Base-by-base conservation (phyloP, 2,888 invertebrate species). In the Belgica antarctica region DNA sequence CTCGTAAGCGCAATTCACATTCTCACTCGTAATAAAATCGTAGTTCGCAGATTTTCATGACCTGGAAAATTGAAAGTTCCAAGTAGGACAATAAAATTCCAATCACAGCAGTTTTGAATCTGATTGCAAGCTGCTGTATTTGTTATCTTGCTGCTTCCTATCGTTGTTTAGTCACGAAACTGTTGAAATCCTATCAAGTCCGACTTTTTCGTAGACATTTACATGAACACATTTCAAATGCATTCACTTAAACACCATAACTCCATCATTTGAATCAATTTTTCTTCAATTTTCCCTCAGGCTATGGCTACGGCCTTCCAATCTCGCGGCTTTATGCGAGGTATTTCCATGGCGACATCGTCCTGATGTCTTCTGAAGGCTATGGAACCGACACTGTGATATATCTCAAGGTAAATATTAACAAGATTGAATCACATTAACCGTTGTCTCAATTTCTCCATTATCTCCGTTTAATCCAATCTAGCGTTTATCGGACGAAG, bases 331-430 rank as follows among this genome's bases (percentile, higher is more conserved):
- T 99, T 70, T 99, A 99, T 81, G 99, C 99, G 10, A 84, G 97
- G 70, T 99, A 99, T 81, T 96, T 99, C 83, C 96, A 97, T 77
- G 99, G 99, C 0, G 98, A 99, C 81, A 84, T 99, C 72, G 87
- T 91, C 70, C 83, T 99, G 8, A 84, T 93, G 73, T 96, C 98
- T 1, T 94, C 94, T 78, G 98, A 99, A 78, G 99, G 99, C 0
- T 89, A 89, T 77, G 99, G 99, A 31, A 98, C 98, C 0, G 98
- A 99, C 78, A 94, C 99, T 7, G 88, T 94, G 70, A 89, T 99
- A 72, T 98, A 96, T 79, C 83, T 99, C 76, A 99, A 99, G 89
- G 96, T 96, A 80, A 76, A 73, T 71, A 63, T 7, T 46, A 46
- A 7, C n/a, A n/a, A n/a, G n/a, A n/a, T n/a, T n/a, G n/a, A 7